These are phyloP conservation scores for Plectrocnemia conspersa DNA, from an alignment of 1,140 invertebrate genomes.

Conservation along the genomic window DNA sequence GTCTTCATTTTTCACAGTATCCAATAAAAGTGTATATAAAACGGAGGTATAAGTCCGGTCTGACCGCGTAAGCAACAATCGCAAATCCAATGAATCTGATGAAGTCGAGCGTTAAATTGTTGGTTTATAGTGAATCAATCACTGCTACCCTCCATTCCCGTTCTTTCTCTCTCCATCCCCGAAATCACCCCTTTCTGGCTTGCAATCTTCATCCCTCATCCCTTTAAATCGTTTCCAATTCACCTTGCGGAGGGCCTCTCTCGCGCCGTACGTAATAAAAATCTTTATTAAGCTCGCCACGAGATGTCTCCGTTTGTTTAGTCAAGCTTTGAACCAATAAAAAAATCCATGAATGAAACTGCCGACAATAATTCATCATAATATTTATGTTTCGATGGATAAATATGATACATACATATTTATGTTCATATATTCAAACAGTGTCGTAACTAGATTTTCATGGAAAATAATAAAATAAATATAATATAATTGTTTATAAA, in stretches of 20 bases:
- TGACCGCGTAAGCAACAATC: slow-evolving; percentile 31
- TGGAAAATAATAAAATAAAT: too few species aligned
- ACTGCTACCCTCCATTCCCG: slow-evolving; percentile 15
- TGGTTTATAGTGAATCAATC: slow-evolving; percentile 36
- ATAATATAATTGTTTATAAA: too few species aligned
- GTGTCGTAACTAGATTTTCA: too few species aligned
- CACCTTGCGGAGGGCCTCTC: not conserved
- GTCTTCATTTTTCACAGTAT: not conserved
- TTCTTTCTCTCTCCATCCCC: not conserved
- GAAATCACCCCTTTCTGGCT: not conserved
- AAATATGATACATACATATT: too few species aligned
- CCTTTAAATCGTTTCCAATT: not conserved
- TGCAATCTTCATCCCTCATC: slow-evolving; percentile 11
- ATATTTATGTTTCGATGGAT: too few species aligned
- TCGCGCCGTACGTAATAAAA: not conserved
- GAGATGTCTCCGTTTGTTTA: slow-evolving; percentile 25
- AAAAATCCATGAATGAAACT: too few species aligned
- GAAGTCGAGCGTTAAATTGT: slow-evolving; percentile 36
- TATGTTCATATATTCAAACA: too few species aligned
- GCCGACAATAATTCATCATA: too few species aligned
- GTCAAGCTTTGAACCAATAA: not conserved
- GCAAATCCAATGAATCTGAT: slow-evolving; percentile 35
- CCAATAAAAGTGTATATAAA: not conserved
- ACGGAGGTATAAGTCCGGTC: not conserved
- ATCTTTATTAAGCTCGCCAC: slow-evolving; percentile 3